Evolutionary conservation across 2,888 invertebrate genomes (phyloP).

Genomic region (Sympetrum striolatum): DNA sequence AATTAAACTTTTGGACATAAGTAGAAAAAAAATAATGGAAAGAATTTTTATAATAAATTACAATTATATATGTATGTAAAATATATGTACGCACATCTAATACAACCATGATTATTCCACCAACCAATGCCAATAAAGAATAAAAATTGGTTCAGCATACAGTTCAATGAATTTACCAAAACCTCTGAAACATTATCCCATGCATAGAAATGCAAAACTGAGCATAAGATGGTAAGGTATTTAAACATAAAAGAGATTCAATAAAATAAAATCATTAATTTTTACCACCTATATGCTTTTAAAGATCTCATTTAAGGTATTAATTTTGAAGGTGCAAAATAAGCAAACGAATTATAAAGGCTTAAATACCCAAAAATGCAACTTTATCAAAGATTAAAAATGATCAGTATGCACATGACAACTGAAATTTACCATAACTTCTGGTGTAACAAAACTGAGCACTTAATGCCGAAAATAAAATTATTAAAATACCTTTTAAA

Average conservation of each 20-base stretch:
- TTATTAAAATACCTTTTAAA: constrained; percentile 29
- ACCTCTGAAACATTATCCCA: not conserved
- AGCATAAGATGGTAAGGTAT: not conserved
- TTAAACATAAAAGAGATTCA: not conserved
- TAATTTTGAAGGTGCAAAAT: not conserved
- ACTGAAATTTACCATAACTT: constrained; percentile 18
- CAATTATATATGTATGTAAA: not conserved
- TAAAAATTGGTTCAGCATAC: not conserved
- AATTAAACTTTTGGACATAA: not conserved
- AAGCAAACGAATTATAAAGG: not conserved
- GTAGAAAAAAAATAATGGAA: not conserved
- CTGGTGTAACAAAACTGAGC: not conserved
- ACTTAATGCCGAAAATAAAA: not conserved
- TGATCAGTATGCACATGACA: not conserved
- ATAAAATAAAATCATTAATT: not conserved
- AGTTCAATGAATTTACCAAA: not conserved
- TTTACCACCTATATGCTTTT: not conserved
- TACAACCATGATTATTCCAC: constrained; percentile 4
- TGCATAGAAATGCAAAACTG: not conserved
- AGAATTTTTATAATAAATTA: not conserved
- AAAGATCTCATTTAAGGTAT: not conserved
- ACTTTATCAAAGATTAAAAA: not conserved
- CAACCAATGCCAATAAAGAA: constrained; percentile 3
- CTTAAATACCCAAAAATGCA: not conserved
- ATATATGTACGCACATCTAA: not conserved